A percentile compares a stretch with the other conserved stretches of the same genome.
Evolutionary conservation across 2,888 invertebrate species (phyloP).

Genomic region (Heliconius erato): DNA sequence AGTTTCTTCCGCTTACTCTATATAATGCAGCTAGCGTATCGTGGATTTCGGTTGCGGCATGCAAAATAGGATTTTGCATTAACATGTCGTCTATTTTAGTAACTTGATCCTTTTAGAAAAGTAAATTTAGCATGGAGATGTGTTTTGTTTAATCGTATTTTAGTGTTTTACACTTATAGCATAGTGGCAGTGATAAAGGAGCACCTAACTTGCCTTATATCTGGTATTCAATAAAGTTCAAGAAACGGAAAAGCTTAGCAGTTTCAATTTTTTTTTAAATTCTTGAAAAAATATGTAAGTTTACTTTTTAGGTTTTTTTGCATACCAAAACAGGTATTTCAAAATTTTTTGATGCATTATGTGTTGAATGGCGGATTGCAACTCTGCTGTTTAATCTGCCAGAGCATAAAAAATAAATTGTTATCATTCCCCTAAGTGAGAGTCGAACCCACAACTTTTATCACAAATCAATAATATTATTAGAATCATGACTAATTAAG

Average conservation of each 20-base stretch:
- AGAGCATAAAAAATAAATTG: too few relatives aligned
- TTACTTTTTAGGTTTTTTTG: too few relatives aligned
- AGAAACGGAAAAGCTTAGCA: background rate
- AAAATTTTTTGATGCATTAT: too few relatives aligned
- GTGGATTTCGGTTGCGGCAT: slow-evolving; percentile 42
- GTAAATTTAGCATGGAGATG: background rate
- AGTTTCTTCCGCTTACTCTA: slow-evolving; percentile 47
- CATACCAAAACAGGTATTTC: too few relatives aligned
- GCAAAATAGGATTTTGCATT: slow-evolving; percentile 43
- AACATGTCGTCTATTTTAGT: slow-evolving; percentile 44
- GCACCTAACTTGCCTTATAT: background rate
- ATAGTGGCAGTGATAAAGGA: background rate
- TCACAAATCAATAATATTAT: too few relatives aligned
- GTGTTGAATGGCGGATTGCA: too few relatives aligned
- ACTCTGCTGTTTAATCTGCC: too few relatives aligned
- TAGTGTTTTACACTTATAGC: background rate
- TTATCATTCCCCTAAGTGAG: too few relatives aligned
- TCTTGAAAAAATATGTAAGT: too few relatives aligned
- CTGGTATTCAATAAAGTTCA: background rate
- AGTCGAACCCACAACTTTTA: too few relatives aligned
- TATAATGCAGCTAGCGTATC: slow-evolving; percentile 45
- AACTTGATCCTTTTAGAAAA: slow-evolving; percentile 22
- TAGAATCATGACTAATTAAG: too few relatives aligned
- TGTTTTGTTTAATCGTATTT: background rate
- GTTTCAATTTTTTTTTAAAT: background rate